Base-by-base conservation (phyloP, 2,888 invertebrate genomes). In the Ophonus ardosiacus region DNA sequence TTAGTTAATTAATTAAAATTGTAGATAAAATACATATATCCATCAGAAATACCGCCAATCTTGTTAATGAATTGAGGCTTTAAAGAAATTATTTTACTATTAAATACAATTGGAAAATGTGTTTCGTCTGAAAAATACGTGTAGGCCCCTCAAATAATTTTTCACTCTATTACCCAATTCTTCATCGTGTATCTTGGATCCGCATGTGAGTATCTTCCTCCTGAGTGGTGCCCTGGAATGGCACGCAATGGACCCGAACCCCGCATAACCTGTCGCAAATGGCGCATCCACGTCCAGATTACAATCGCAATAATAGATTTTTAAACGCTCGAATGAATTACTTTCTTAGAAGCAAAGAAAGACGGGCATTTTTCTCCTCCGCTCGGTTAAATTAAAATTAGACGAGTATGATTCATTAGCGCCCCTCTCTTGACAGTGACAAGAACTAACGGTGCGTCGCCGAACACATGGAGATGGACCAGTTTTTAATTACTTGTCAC, bases 241-340 rank as follows among this genome's bases (percentile, higher is more conserved):
- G 63, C 63, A 63, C 63, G 63, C 63, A 63, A 61, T 17, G 71
- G n/a, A 10, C 57, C 78, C 31, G 24, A 78, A 18, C 78, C 56
- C 56, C 57, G 57, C 78, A 78, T 78, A 78, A 24, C 78, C 82
- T 51, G 21, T 43, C 51, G 38, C 21, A 83, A 83, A 83, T 83
- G 83, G 61, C 61, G 74, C 83, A 61, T 76, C 31, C 59, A 83
- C 57, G 43, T 38, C 59, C 38, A 74, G 83, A 83, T 83, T 59
- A 83, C 76, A 76, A 83, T 83, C 83, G 83, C 83, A 74, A 83
- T 83, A 83, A 83, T 83, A 83, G 83, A 83, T 83, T 83, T 83
- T 83, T 83, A 83, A 83, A 83, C 76, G 83, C 59, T 76, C 76
- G 83, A 76, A 83, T 83, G 76, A 74, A 83, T 83, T 76, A 83